Evolutionary conservation across 37 sponge, comb jelly and placozoan species (phyloP).

Genomic region (Theonella swinhoei): DNA sequence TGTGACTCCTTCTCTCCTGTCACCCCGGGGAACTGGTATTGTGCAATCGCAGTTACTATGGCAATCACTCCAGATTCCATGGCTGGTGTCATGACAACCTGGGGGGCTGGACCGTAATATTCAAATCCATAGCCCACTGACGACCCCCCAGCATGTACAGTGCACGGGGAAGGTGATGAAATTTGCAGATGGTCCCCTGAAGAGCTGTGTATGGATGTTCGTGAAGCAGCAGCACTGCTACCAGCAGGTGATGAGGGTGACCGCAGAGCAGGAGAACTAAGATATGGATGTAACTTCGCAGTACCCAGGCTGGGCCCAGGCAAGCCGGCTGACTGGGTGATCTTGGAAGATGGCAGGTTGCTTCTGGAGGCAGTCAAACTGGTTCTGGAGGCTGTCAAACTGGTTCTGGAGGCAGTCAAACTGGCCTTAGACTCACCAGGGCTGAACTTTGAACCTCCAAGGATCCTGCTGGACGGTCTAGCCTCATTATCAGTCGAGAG

Average conservation of each 20-base stretch:
- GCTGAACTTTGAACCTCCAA: background rate
- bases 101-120: background rate
- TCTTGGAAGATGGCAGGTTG: background rate
- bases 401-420: background rate
- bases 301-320: too few relatives aligned
- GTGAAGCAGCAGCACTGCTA: background rate
- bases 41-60: slow-evolving; percentile 13
- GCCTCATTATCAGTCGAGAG: too few relatives aligned
- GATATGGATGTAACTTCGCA: too few relatives aligned
- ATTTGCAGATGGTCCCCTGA: background rate
- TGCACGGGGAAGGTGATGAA: slow-evolving; percentile 21
- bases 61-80: slow-evolving; percentile 37
- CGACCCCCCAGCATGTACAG: slow-evolving; percentile 38
- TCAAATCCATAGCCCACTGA: slow-evolving; percentile 65
- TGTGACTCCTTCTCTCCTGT: slow-evolving; percentile 1
- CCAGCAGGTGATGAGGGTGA: background rate
- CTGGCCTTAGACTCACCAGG: background rate
- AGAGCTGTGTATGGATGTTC: background rate
- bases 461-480: too few relatives aligned
- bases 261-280: background rate
- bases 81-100: slow-evolving; percentile 31
- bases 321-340: too few relatives aligned
- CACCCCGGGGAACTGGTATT: background rate
- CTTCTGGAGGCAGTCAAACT: too few relatives aligned
- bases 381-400: background rate